Evolutionary conservation across 2,113 vertebrate species (phyloP), one percentile per base, ranked within the genome.

Genomic region (Daubentonia madagascariensis): DNA sequence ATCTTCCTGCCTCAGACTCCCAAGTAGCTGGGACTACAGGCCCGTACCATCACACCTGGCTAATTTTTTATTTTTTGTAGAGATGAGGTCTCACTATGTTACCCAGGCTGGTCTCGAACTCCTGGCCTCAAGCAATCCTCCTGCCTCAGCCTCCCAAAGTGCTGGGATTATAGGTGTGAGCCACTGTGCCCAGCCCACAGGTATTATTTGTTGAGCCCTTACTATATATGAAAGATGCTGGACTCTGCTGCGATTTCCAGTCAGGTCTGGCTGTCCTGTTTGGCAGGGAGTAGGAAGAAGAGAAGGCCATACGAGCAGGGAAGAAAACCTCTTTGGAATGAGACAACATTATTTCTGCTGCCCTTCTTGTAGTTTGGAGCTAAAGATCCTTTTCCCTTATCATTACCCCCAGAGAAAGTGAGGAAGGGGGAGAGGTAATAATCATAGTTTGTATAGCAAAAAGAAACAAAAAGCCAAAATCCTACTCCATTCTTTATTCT

Each of bases 231-330:
- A 54, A 72, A 79, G 6, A 11, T 16, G 16, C 32, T 12, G 4
- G 8, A 18, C 32, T 83, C 40, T 37, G 30, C 59, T 14, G 28
- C 22, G 0, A 13, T 83, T 67, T 67, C 35, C 75, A 83, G 8
- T 52, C 35, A 17, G 48, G 22, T 37, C 0, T 0, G 0, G 16
- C 54, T 40, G 9, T 63, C 67, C 48, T 40, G 30, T 65, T 48
- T 30, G 30, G 35, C 68, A 12, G n/a, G 6, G 12, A 52, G 8
- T 35, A 22, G 9, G 25, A 45, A 61, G 45, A 73, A 23, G 13
- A 61, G 70, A 35, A 68, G 52, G 23, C n/a, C 52, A 32, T 32
- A 40, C 43, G 23, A 73, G 35, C 57, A 68, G 22, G 40, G 18
- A 37, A 94, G 63, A 86, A 86, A 43, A 45, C 16, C 37, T 59